Evolutionary conservation across 2,888 invertebrate species (phyloP), one percentile per base, ranked within the genome.

Genomic region (Agrotis segetum): DNA sequence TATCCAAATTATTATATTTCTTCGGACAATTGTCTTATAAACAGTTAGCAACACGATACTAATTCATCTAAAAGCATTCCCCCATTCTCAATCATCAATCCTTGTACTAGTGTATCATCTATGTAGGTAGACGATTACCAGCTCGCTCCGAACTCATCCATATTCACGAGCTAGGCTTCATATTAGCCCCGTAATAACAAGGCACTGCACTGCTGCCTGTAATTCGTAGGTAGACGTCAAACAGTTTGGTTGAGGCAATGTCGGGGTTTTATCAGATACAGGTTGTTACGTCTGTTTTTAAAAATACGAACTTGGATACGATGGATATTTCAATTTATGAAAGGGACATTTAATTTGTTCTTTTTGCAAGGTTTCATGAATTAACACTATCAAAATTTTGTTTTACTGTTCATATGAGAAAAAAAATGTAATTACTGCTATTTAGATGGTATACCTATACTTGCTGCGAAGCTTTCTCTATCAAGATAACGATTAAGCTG

Each of bases 111-210:
- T 2, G 24, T 47, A 11, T 52, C n/a, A n/a, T 49, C 47, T 53
- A 47, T 64, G 64, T 52, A 53, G 65, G 64, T 52, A 53, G 65
- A 67, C 67, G 65, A 72, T 82, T 67, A 71, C 71, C 67, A 34
- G 69, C 49, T 71, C 52, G 60, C 59, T 73, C 40, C 61, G 34
- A 50, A 24, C 55, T 79, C 73, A 82, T 82, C 55, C 76, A 82
- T 82, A 82, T 82, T 79, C 71, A 82, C 58, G 40, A 77, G 16
- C 58, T 52, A 56, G 61, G 53, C 68, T 73, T 69, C 58, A 74
- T 74, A 77, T 77, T 74, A 68, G 62, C 63, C 50, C 19, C 52
- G 40, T 71, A 82, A 81, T 72, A 79, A 83, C 79, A 83, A 49
- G 67, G 47, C 60, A 50, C 34, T 14, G 24, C 21, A 50, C 61